Percentiles rank a stretch among this genome's conserved stretches.
Conservation (phyloP, 2,797 vertebrate species). For the Acipenser ruthenus region DNA sequence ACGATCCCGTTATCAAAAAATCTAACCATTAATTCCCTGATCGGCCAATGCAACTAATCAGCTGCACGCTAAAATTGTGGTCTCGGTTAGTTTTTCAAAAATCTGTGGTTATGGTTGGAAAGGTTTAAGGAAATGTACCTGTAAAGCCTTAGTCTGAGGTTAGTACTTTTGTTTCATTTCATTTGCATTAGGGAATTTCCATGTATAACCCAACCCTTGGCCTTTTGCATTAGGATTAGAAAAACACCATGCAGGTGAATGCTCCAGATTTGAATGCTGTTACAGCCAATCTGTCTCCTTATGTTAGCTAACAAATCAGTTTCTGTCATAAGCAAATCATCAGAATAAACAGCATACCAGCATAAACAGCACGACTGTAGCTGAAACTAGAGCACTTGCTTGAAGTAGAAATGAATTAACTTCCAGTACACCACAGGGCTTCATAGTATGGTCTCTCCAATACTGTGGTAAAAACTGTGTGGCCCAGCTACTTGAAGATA, state of each 20-base stretch:
- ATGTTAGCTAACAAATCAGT: conserved; percentile 60
- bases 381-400: too few species aligned
- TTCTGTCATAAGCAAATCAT: conserved; percentile 61
- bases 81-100: background rate
- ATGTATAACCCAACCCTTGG: conserved; percentile 45
- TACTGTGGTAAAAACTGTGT: too few species aligned
- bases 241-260: conserved; percentile 72
- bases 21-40: too few species aligned
- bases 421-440: too few species aligned
- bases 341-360: conserved; percentile 52
- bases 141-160: conserved; percentile 6
- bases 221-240: conserved; percentile 62
- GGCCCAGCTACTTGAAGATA: too few species aligned
- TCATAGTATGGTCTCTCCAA: too few species aligned
- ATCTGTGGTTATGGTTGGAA: background rate
- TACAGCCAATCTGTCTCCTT: conserved; percentile 35
- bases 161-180: conserved; percentile 17
- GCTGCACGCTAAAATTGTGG: too few species aligned
- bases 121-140: background rate
- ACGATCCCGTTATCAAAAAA: too few species aligned
- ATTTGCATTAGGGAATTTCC: conserved; percentile 64
- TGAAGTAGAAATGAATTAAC: too few species aligned
- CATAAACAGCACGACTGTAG: conserved; percentile 34
- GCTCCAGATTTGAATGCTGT: conserved; percentile 60
- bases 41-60: too few species aligned